These are phyloP conservation scores for Falco concolor DNA, from an alignment of 2,797 vertebrate species.

Conservation along the genomic window DNA sequence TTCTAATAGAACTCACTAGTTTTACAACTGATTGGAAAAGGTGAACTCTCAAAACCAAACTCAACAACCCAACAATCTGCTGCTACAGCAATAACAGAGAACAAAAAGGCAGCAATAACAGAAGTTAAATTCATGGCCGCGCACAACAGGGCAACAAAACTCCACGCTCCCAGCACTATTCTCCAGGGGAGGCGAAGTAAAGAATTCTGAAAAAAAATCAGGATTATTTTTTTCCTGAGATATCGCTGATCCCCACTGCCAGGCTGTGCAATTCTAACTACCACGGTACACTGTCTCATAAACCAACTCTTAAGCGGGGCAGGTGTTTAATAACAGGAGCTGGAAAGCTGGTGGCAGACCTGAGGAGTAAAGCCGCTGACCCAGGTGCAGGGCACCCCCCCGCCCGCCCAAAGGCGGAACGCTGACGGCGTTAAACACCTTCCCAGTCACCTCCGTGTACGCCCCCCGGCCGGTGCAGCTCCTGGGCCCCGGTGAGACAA, in stretches of 20 bases:
- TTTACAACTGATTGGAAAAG: no score
- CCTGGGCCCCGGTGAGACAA: not conserved
- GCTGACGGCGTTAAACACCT: fast-evolving
- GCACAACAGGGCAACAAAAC: not conserved
- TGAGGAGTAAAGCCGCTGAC: not conserved
- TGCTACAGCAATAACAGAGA: not conserved
- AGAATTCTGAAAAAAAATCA: fast-evolving
- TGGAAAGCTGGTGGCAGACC: fast-evolving
- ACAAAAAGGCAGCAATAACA: not conserved
- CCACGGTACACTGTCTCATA: fast-evolving
- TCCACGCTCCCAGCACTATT: not conserved
- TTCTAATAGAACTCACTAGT: fast-evolving
- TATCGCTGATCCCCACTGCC: fast-evolving
- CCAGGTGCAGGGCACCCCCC: no score
- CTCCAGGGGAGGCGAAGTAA: fast-evolving
- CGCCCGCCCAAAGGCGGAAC: not conserved
- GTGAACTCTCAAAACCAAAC: not conserved
- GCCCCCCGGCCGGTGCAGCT: not conserved
- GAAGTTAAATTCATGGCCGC: fast-evolving
- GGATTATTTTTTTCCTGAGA: fast-evolving
- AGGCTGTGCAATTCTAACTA: fast-evolving
- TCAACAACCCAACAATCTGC: not conserved
- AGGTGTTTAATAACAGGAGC: not conserved
- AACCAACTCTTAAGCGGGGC: fast-evolving
- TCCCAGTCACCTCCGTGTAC: fast-evolving